Base-by-base conservation (phyloP, 1,140 invertebrate species). In the Drosophila kurseongensis region DNA sequence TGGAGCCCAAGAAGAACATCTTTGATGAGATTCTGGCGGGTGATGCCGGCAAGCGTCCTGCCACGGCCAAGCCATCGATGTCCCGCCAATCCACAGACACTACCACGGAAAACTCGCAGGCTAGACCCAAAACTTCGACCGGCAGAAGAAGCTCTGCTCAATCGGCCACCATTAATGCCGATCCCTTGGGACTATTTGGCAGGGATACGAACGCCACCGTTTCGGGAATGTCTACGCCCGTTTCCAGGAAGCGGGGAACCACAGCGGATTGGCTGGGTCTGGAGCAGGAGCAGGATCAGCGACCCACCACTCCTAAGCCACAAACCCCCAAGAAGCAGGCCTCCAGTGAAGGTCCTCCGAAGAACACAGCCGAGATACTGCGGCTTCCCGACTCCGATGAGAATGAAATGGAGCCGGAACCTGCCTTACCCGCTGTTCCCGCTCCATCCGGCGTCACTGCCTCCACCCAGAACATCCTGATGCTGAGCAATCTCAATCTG, bases 61-160 rank as follows among this genome's bases (percentile, higher is more conserved):
- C 85, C 2, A 72, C 77, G 0, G 67, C 80, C 0, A 84, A 90
- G 14, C 80, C 88, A 5, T 67, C 76, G 0, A 88, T 92, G 47
- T 92, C 91, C 13, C 71, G 92, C 1, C 90, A 92, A 47, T 91
- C 92, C 5, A 91, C 91, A 1, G 92, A 92, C 16, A 92, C 90
- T 12, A 91, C 90, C 1, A 91, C 91, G 0, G 91, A 92, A 4
- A 91, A 79, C 41, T 90, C 68, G 6, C 80, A 85, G 44, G 62
- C 78, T 0, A 77, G 91, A 6, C 90, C 91, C 6, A 91, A 92
- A 45, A 92, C 91, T 0, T 78, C 91, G 0, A 63, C 75, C 3
- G 91, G 91, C 0, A 61, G 91, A 9, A 80, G 91, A 5, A 91
- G 80, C 13, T 92, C 91, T 0, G 78, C 75, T 2, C 68, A 82